Percentiles rank a stretch among this genome's conserved stretches.
Conservation (phyloP, 1,140 invertebrate genomes). For the Drosophila trapezifrons region DNA sequence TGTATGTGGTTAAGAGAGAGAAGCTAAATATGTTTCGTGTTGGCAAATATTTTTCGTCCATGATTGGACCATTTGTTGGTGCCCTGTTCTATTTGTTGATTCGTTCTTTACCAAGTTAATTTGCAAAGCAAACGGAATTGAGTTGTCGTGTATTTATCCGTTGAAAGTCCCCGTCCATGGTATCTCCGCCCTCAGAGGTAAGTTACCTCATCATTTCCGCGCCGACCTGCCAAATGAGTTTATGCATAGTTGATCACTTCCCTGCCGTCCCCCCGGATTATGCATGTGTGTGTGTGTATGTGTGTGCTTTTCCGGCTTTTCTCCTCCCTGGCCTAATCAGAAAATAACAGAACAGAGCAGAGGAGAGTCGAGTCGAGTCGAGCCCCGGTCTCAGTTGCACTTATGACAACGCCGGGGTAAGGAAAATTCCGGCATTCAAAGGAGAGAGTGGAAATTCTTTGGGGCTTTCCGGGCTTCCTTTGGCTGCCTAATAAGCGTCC, state of each 20-base stretch:
- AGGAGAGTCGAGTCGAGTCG: no score
- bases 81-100: conserved; percentile 31
- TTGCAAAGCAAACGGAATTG: conserved; percentile 20
- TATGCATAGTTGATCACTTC: conserved; percentile 68
- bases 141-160: conserved; percentile 19
- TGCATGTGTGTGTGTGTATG: conserved; percentile 1
- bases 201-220: conserved; percentile 18
- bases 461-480: conserved; percentile 48
- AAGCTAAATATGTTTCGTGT: conserved; percentile 48
- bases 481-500: conserved; percentile 72
- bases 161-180: no score
- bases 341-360: conserved; percentile 52
- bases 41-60: conserved; percentile 49
- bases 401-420: conserved; percentile 59
- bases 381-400: conserved; percentile 67
- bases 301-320: conserved; percentile 1
- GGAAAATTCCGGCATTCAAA: conserved; percentile 40
- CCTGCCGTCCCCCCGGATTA: conserved; percentile 30
- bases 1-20: conserved; percentile 34
- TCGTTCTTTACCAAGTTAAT: conserved; percentile 37
- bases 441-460: conserved; percentile 53
- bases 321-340: conserved; percentile 57
- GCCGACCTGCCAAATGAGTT: conserved; percentile 52
- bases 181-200: no score
- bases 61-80: conserved; percentile 48